phyloP scores from a whole-genome alignment of 1,140 invertebrate species.

The Adoxophyes honmai region DNA sequence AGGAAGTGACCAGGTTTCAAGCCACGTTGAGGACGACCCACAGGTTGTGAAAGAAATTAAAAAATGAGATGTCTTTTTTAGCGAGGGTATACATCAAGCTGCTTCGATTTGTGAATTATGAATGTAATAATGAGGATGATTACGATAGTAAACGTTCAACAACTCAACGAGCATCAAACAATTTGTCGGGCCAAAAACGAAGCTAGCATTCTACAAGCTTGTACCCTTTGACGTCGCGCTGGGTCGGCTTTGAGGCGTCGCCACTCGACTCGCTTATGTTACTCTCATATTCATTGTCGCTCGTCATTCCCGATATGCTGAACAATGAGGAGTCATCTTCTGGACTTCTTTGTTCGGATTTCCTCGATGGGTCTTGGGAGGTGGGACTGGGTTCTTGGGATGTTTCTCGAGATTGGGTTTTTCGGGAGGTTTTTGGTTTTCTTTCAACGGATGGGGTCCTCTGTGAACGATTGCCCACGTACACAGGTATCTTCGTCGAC shows the following conservation, averaged over 20 bases:
- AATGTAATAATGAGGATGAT: constrained; percentile 18
- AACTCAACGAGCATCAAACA: constrained; percentile 55
- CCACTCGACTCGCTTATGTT: constrained; percentile 74
- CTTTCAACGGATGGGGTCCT: constrained; percentile 57
- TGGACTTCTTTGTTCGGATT: constrained; percentile 73
- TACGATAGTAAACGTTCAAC: constrained; percentile 31
- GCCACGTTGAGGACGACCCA: background rate
- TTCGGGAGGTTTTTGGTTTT: constrained; percentile 45
- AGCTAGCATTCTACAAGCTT: constrained; percentile 63
- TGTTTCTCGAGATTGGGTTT: constrained; percentile 57
- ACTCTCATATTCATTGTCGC: constrained; percentile 74
- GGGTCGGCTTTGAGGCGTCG: constrained; percentile 69
- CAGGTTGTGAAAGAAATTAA: background rate
- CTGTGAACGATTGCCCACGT: constrained; percentile 59
- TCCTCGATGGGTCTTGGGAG: constrained; percentile 59
- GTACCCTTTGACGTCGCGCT: constrained; percentile 70
- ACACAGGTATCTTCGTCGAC: constrained; percentile 69
- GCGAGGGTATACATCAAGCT: background rate
- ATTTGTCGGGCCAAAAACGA: constrained; percentile 56
- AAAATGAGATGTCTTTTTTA: background rate
- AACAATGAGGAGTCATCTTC: constrained; percentile 76
- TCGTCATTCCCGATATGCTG: constrained; percentile 77
- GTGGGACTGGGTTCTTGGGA: constrained; percentile 68
- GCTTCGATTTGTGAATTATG: background rate
- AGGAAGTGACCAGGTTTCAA: background rate